Evolutionary conservation across 1,140 invertebrate genomes (phyloP), one percentile per base, ranked within the genome.

Genomic region (Drosophila lowei): DNA sequence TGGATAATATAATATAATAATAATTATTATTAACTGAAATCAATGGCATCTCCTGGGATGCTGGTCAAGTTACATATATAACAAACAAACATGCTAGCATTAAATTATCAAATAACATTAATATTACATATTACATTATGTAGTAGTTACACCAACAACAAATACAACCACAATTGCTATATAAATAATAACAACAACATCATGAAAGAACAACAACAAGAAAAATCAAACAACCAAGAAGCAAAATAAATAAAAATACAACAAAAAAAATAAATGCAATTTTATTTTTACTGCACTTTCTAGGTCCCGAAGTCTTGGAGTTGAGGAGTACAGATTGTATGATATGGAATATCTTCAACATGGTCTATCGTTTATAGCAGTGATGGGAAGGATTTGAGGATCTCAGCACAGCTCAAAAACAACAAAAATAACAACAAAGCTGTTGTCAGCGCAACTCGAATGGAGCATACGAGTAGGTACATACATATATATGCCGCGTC

Each of bases 41-140:
- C 23, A 77, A 18, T 44, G 49, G 60, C 55, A 65, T 65, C 42
- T 47, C 60, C 18, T 30, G 47, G 52, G 71, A 65, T 56, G 71
- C 46, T 64, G 41, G 48, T 76, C 59, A 75, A 85, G 76, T 55
- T 38, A 38, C 34, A 38, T 38, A 38, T 76, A 67, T 56, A 53
- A 85, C 41, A 70, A 50, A 25, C 5, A 25, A 57, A 59, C 73
- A 61, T 60, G 46, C 70, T 85, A 85, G 81, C 58, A 74, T 86
- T 85, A 86, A 85, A 77, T 71, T 86, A 86, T 85, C 57, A 76
- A 67, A 77, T 74, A 85, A 86, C 52, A 70, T 41, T 75, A 67
- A 67, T 67, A 70, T 68, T 67, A 85, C 56, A 84, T 75, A 78
- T 56, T 71, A 78, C 58, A 38, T 50, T 62, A 72, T 63, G 59